Conservation (phyloP, 2,888 invertebrate species). For the Pristionchus maxplancki region DNA sequence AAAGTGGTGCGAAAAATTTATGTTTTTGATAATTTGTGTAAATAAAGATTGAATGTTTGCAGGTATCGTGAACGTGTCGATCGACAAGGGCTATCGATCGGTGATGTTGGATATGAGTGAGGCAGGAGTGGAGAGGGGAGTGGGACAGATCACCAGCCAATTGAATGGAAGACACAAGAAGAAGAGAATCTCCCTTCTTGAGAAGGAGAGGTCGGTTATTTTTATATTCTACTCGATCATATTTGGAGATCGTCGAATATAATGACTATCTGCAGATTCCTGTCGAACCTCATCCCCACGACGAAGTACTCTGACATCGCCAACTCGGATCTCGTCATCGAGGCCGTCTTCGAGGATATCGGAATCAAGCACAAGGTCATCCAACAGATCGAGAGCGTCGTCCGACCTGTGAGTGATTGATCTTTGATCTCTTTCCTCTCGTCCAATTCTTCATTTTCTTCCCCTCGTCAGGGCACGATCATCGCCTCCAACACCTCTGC, state of each 20-base stretch:
- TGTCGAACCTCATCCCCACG: conserved; percentile 88
- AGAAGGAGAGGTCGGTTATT: conserved; percentile 63
- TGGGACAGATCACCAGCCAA: conserved; percentile 91
- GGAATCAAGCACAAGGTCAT: conserved; percentile 96
- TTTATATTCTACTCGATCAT: too few species aligned
- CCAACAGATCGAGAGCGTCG: conserved; percentile 89
- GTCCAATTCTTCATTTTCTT: background rate
- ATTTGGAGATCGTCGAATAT: background rate
- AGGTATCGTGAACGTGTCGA: conserved; percentile 95
- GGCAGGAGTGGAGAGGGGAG: conserved; percentile 89
- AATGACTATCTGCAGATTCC: conserved; percentile 80
- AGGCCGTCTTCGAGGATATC: conserved; percentile 98
- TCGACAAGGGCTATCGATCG: conserved; percentile 88
- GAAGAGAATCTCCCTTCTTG: conserved; percentile 86
- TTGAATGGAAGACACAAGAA: conserved; percentile 88
- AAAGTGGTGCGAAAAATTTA: too few species aligned
- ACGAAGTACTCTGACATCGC: conserved; percentile 89
- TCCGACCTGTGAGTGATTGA: conserved; percentile 57
- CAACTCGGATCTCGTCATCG: conserved; percentile 90
- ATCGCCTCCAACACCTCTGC: conserved; percentile 99
- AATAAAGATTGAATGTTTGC: conserved; percentile 85
- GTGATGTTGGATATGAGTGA: conserved; percentile 92
- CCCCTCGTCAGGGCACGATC: conserved; percentile 80
- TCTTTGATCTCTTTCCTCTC: background rate
- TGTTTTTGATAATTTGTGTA: too few species aligned